These are phyloP conservation scores for Yponomeuta cagnagella DNA, from an alignment of 2,888 invertebrate genomes.

Conservation along the genomic window DNA sequence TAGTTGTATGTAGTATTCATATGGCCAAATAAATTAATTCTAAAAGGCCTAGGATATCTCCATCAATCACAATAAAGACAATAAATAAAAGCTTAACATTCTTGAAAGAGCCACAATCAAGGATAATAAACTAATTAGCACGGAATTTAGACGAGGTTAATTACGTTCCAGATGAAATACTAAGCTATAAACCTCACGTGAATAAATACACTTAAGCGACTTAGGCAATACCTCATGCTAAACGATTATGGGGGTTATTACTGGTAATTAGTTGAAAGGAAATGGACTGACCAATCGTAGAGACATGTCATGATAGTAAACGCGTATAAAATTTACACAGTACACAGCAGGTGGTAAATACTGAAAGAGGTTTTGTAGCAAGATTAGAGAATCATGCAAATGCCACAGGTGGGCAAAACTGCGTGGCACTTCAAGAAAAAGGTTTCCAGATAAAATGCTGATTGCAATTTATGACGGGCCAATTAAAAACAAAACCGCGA, in stretches of 20 bases:
- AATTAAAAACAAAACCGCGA: neutral
- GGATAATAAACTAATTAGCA: constrained; percentile 1
- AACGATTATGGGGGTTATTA: neutral
- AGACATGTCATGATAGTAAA: neutral
- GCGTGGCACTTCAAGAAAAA: neutral
- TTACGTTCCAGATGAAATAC: neutral
- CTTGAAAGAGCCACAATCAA: neutral
- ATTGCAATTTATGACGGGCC: neutral
- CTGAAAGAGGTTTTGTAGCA: neutral
- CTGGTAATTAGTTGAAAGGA: neutral
- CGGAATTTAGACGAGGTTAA: neutral
- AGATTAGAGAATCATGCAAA: neutral
- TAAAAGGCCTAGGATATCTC: too few relatives aligned
- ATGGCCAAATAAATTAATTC: too few relatives aligned
- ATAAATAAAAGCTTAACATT: neutral
- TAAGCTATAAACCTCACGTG: neutral
- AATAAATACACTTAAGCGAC: neutral
- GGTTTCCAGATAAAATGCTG: neutral
- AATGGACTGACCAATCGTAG: neutral
- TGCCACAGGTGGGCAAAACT: neutral
- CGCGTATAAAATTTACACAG: neutral
- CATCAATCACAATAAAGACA: neutral
- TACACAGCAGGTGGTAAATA: neutral
- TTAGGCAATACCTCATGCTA: neutral
- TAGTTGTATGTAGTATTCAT: too few relatives aligned